Evolutionary conservation across 1,140 invertebrate genomes (phyloP), one percentile per base, ranked within the genome.

Genomic region (Protaetia brevitarsis): DNA sequence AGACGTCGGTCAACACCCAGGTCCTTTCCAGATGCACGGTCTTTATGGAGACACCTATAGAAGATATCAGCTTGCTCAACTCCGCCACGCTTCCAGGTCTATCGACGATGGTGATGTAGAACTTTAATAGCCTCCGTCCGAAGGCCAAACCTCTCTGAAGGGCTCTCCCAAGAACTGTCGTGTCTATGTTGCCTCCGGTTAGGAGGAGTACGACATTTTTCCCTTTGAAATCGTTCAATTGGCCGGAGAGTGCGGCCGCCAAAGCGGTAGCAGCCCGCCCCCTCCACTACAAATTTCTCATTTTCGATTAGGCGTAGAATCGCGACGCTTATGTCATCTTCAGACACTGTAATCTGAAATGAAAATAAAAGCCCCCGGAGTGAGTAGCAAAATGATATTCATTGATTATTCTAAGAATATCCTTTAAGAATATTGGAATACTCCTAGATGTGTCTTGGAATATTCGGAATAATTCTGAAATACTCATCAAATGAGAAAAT

Each of bases 101-200:
- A 73, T 89, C 87, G 66, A 79, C 82, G 7, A 88, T 82, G 21
- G 82, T 85, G 59, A 90, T 88, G 61, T 82, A 82, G 73, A 91
- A 88, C 71, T 86, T 84, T 31, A 88, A 77, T 7, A 92, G 76
- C 26, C 89, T 78, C 5, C 87, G 87, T 77, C 90, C 88, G 30
- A 83, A 86, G 19, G 88, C 87, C 56, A 91, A 76, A 66, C 89
- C 89, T 72, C 89, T 79, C 68, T 92, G 88, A 60, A 92, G 78
- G 67, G 84, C 86, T 16, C 89, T 78, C 6, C 84, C 84, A 16
- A 91, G 78, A 8, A 89, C 80, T 6, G 86, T 84, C 2, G 85
- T 87, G 71, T 91, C 89, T 58, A 90, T 89, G 73, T 92, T 92
- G 34, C 89, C 89, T 28, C 89, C 89, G 74, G 84, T 88, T 11